phyloP scores from a whole-genome alignment of 2,888 invertebrate genomes.

The Allygus modestus region DNA sequence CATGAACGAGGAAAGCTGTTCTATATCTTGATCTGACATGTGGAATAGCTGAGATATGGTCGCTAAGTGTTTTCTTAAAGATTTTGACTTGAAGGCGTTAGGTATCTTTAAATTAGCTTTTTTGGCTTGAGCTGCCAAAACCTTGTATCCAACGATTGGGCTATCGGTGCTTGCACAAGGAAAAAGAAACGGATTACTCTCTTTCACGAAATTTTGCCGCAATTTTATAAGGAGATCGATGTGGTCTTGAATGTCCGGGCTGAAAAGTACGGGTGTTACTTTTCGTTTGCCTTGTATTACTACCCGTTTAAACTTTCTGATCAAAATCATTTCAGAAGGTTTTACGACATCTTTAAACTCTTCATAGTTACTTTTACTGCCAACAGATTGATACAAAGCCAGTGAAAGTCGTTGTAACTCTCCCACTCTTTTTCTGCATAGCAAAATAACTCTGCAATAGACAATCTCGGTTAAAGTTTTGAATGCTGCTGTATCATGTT shows the following conservation, averaged over 20 bases:
- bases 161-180: background rate
- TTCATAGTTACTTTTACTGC: background rate
- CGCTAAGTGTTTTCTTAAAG: constrained; percentile 41
- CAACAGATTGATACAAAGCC: background rate
- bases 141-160: background rate
- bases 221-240: constrained; percentile 17
- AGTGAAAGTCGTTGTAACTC: constrained; percentile 18
- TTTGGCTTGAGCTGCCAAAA: background rate
- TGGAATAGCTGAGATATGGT: constrained; percentile 29
- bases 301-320: constrained; percentile 24
- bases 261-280: constrained; percentile 15
- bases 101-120: background rate
- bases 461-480: background rate
- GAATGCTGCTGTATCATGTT: background rate
- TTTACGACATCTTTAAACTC: constrained; percentile 15
- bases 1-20: constrained; percentile 25
- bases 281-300: constrained; percentile 29
- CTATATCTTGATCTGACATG: constrained; percentile 22
- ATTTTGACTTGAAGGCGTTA: background rate
- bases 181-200: background rate
- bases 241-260: constrained; percentile 24
- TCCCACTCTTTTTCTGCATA: constrained; percentile 2
- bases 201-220: constrained; percentile 16
- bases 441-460: constrained; percentile 18
- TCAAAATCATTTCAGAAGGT: constrained; percentile 8